Base-by-base conservation (phyloP, 2,797 vertebrate genomes). In the Microhierax caerulescens region DNA sequence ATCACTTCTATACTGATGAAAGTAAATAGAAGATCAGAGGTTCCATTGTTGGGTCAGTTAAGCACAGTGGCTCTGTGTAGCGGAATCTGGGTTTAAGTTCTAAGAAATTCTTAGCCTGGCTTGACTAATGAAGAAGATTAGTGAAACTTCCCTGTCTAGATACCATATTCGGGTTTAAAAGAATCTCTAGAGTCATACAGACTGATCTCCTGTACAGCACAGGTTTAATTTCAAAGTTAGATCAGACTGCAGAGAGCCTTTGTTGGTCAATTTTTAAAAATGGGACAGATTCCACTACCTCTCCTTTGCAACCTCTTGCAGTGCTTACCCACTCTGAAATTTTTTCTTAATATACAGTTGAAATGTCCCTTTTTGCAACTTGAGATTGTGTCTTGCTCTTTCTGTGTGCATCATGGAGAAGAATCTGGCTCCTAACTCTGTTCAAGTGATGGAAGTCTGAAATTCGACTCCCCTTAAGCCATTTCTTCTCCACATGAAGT, bases 161-260 rank as follows among this genome's bases (percentile, higher is more conserved):
- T 41, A 30, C 41, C 8, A 18, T 69, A 41, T 19, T 25, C 11
- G 41, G 5, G 9, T 74, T 85, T 92, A 32, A 76, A 57, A 50
- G 12, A 4, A 6, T 43, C 14, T 60, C 18, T 57, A 16, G 32
- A n/a, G 11, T 73, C 28, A 5, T 10, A 6, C 22, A 45, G 45
- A 51, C n/a, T 2, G 1, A 20, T 54, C 23, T 56, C 12, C 32
- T 65, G 30, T 1, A 10, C 39, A 72, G 0, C 22, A 19, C 6
- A 2, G 11, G 15, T 73, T 21, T 75, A 37, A 17, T 25, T 59
- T 92, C 34, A 15, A 37, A 65, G 27, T 90, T 53, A 57, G 47
- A 22, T 73, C 41, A 87, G 30, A 15, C 43, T 50, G 41, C 23
- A 75, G 48, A 43, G 13, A 89, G 37, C n/a, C 10, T 64, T 82